A percentile compares a stretch with the other conserved stretches of the same genome.
These are phyloP conservation scores for Acrocephalus kingi DNA, from an alignment of 2,113 vertebrate genomes.

Conservation along the genomic window DNA sequence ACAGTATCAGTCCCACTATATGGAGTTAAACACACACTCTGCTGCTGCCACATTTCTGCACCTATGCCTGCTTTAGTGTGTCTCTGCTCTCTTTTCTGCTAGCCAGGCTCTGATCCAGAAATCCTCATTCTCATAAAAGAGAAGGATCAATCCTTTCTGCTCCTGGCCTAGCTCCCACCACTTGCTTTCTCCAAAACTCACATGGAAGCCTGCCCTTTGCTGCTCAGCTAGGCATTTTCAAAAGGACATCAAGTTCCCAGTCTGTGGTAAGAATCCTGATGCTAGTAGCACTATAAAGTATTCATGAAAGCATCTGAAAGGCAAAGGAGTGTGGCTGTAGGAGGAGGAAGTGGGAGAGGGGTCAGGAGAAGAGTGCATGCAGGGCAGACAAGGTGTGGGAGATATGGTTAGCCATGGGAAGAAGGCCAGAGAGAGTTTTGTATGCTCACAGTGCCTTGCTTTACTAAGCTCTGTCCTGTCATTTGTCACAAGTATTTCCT, in stretches of 20 bases:
- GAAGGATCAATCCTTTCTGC: neutral
- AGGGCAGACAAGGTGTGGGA: neutral
- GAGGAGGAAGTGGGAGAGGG: neutral
- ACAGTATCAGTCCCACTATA: neutral
- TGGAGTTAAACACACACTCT: neutral
- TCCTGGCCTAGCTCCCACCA: neutral
- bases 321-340: neutral
- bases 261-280: neutral
- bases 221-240: neutral
- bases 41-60: neutral
- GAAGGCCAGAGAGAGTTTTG: neutral
- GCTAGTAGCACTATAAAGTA: neutral
- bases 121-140: neutral
- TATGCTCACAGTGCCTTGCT: neutral
- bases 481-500: neutral
- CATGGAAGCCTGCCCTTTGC: neutral
- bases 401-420: neutral
- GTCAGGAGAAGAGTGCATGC: neutral
- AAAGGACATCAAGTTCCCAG: neutral
- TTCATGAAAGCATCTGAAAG: neutral
- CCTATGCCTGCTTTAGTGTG: accelerated
- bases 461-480: neutral
- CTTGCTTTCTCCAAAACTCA: neutral
- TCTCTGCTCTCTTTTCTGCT: neutral
- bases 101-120: neutral